A percentile compares a stretch with the other conserved stretches of the same genome.
Evolutionary conservation across 2,113 vertebrate species (phyloP).

Genomic region (Elanus axillaris): DNA sequence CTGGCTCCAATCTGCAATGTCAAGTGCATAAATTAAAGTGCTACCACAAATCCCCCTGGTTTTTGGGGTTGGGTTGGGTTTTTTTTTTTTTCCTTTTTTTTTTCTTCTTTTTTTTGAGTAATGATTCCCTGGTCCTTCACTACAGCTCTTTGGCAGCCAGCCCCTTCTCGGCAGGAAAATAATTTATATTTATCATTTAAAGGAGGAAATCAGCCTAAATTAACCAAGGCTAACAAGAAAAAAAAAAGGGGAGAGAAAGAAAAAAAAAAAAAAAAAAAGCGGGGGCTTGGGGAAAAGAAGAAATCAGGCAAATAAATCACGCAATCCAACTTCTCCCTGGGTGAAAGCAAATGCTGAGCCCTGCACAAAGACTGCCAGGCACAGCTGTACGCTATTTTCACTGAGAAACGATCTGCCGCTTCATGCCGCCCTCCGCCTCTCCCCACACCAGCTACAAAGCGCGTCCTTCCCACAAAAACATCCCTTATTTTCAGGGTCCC

Average conservation of each 20-base stretch:
- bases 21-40: conserved; percentile 70
- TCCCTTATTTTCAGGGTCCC: background rate
- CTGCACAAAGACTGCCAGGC: conserved; percentile 48
- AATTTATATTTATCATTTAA: background rate
- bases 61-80: background rate
- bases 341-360: conserved; percentile 53
- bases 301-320: conserved; percentile 1
- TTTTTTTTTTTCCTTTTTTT: background rate
- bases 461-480: conserved; percentile 34
- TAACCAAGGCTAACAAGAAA: background rate
- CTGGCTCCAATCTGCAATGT: conserved; percentile 72
- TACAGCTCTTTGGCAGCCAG: background rate
- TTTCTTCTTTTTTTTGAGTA: background rate
- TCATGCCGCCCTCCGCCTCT: conserved; percentile 25
- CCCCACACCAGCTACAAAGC: background rate
- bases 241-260: rapidly evolving
- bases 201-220: background rate
- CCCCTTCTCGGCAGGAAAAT: background rate
- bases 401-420: conserved; percentile 38
- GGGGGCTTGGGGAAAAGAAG: background rate
- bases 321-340: conserved; percentile 21
- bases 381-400: conserved; percentile 56
- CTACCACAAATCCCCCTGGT: conserved; percentile 39
- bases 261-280: too few species aligned
- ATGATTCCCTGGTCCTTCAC: background rate